Conservation (phyloP, 1,140 invertebrate species). For the Thaumetopoea pityocampa region DNA sequence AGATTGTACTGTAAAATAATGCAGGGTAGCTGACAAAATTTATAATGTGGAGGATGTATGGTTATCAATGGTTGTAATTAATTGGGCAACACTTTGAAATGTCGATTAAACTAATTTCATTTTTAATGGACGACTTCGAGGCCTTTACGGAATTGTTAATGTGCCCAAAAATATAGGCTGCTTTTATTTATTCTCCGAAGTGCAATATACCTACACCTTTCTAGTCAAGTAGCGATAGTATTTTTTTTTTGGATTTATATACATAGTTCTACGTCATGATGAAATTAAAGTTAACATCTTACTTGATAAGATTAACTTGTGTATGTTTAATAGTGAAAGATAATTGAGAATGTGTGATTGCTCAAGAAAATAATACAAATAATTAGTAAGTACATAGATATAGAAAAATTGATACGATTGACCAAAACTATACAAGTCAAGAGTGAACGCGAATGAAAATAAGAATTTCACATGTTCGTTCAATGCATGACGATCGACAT, state of each 20-base stretch:
- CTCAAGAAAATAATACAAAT: slow-evolving; percentile 7
- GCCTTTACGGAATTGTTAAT: neutral
- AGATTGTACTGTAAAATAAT: no score
- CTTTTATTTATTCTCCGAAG: neutral
- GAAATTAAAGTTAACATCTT: no score
- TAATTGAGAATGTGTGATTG: slow-evolving; percentile 7
- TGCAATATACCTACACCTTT: slow-evolving; percentile 6
- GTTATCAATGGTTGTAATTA: no score
- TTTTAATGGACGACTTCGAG: neutral
- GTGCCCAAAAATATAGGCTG: neutral
- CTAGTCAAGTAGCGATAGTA: slow-evolving; percentile 12
- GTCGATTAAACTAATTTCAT: neutral
- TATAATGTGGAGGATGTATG: no score
- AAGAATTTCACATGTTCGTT: slow-evolving; percentile 9
- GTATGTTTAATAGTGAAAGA: no score
- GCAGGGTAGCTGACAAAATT: no score
- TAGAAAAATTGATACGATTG: slow-evolving; percentile 11
- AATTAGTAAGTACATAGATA: slow-evolving; percentile 10
- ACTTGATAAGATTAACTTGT: no score
- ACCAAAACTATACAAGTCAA: slow-evolving; percentile 18
- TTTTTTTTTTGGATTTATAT: no score
- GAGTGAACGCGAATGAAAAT: slow-evolving; percentile 5
- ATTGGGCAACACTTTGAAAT: no score
- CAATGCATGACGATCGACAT: no score
- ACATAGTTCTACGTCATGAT: no score